These are phyloP conservation scores for Python bivittatus DNA, from an alignment of 2,113 vertebrate genomes.

Conservation along the genomic window DNA sequence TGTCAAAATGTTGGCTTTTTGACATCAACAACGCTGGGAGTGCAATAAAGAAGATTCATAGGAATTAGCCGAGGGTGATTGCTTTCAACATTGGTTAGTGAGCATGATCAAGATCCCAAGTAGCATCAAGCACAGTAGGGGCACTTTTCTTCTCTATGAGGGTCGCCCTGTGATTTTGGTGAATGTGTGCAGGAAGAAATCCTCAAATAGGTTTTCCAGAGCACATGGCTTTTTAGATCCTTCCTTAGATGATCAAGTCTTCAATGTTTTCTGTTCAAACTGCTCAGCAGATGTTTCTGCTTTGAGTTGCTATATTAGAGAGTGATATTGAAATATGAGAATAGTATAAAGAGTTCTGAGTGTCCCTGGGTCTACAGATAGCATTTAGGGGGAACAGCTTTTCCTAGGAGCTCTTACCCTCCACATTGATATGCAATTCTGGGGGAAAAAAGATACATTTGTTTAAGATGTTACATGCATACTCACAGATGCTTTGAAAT, in stretches of 20 bases:
- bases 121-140: no score
- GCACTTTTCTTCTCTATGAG: no score
- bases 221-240: no score
- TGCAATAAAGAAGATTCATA: not conserved
- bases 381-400: constrained; percentile 17
- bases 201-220: no score
- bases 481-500: not conserved
- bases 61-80: not conserved
- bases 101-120: not conserved
- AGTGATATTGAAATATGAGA: not conserved
- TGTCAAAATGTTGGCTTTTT: not conserved
- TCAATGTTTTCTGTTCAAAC: not conserved
- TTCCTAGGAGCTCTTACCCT: no score
- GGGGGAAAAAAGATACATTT: no score
- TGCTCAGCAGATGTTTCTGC: not conserved
- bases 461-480: no score
- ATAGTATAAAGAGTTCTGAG: not conserved
- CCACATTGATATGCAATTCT: no score
- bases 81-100: not conserved
- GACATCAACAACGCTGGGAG: not conserved
- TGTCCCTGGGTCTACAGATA: not conserved
- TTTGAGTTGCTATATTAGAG: not conserved
- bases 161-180: no score
- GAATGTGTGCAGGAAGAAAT: not conserved
- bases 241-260: not conserved